Conservation (phyloP, 2,888 invertebrate genomes). For the Meteorus colon region DNA sequence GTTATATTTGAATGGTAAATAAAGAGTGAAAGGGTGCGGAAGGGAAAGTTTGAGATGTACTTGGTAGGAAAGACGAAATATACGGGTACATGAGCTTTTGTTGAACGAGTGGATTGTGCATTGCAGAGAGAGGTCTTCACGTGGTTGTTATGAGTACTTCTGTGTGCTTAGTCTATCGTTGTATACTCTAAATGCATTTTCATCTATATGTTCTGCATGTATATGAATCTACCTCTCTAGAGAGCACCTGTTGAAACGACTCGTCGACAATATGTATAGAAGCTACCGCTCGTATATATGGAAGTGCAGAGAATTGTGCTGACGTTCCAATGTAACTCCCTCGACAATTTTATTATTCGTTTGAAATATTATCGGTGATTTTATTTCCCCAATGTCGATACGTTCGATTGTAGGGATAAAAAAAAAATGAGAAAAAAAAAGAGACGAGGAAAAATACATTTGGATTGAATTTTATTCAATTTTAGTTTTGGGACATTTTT, state of each 20-base stretch:
- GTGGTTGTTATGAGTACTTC: constrained; percentile 58
- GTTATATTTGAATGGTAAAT: background rate
- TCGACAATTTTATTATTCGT: background rate
- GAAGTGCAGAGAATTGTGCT: background rate
- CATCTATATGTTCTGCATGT: constrained; percentile 68
- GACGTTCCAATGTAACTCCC: constrained; percentile 12
- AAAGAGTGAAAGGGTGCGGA: constrained; percentile 35
- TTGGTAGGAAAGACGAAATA: constrained; percentile 59
- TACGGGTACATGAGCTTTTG: constrained; percentile 65
- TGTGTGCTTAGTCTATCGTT: constrained; percentile 53
- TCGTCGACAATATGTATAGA: background rate
- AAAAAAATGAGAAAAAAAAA: background rate
- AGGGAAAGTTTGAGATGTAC: constrained; percentile 43
- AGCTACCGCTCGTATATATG: background rate
- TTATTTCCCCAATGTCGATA: background rate
- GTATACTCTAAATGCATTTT: constrained; percentile 47
- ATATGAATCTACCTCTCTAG: background rate
- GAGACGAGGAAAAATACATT: too few species aligned
- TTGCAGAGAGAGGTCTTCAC: constrained; percentile 62
- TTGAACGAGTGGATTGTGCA: constrained; percentile 60
- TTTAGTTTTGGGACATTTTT: background rate
- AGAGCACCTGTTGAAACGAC: constrained; percentile 70
- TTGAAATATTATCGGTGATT: constrained; percentile 18
- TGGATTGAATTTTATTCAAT: background rate
- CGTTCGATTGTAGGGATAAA: background rate